Base-by-base conservation (phyloP, 2,888 invertebrate genomes). In the Limenitis camilla region DNA sequence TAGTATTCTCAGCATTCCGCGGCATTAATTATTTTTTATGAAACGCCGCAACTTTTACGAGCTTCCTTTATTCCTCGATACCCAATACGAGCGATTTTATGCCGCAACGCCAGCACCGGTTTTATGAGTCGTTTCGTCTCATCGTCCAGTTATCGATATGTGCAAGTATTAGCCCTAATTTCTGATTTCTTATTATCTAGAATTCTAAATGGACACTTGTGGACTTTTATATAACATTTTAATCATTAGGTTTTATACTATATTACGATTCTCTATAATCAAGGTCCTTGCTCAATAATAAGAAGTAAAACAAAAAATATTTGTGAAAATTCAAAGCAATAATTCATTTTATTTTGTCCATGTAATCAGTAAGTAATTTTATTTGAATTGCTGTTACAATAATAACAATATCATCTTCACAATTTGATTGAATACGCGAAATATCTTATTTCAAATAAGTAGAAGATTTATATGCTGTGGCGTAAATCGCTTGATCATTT, bases 101-200 rank as follows among this genome's bases (percentile, higher is more conserved):
- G 68, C 59, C 60, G 68, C 71, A 60, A 66, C 64, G 71, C 70
- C 65, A 70, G 73, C 71, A 62, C 58, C 59, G 63, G 56, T 70
- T 77, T 78, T 78, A 78, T 67, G 75, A 72, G 64, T 66, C 66
- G 66, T 72, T 69, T 65, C 70, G 64, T 65, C 66, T 67, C 64
- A 70, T 65, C 66, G 64, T 65, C 64, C 67, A 67, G 69, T 72
- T 72, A 74, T 72, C 72, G 71, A 71, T 73, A 72, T 67, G 65
- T 67, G 66, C 63, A 59, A 68, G 66, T 71, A 71, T 75, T 74
- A 72, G 67, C 66, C 74, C 75, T 76, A 69, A 76, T 69, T 68
- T 69, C 69, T 69, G 72, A 74, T 73, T 72, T 68, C 58, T 59
- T 59, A 40, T 60, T 43, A 35, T 59, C 55, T 49, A 47, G 50